phyloP scores from a whole-genome alignment of 2,888 invertebrate species.

The Heliconius charithonia region DNA sequence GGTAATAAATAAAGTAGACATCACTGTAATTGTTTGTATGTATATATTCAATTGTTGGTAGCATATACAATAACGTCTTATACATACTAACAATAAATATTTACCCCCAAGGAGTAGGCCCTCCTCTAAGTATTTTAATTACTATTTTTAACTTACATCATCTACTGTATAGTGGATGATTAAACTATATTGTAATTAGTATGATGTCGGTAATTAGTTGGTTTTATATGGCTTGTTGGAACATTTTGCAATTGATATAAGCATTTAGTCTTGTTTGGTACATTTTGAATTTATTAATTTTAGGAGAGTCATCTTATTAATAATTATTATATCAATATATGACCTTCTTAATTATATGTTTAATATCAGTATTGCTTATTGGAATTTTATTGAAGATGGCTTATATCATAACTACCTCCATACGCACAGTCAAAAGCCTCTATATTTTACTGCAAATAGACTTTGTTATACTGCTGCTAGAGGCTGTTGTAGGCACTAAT shows the following conservation, averaged over 20 bases:
- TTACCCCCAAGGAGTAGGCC: not conserved
- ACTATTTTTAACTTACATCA: constrained; percentile 33
- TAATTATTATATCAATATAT: not conserved
- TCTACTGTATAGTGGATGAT: constrained; percentile 7
- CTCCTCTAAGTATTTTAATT: constrained; percentile 30
- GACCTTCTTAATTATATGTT: not conserved
- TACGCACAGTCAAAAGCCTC: too few species aligned
- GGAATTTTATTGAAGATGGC: not conserved
- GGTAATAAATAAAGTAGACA: not conserved
- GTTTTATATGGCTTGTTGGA: not conserved
- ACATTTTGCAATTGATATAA: not conserved
- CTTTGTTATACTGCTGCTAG: not conserved
- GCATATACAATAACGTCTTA: not conserved
- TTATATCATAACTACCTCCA: too few species aligned
- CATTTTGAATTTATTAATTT: not conserved
- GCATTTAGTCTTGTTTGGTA: not conserved
- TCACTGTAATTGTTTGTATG: not conserved
- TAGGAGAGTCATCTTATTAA: not conserved
- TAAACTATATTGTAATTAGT: constrained; percentile 34
- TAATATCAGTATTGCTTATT: not conserved
- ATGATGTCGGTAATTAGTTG: constrained; percentile 22
- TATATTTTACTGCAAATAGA: too few species aligned
- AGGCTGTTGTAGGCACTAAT: not conserved
- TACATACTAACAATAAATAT: constrained; percentile 1
- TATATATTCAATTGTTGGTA: not conserved